Evolutionary conservation across 2,797 vertebrate species (phyloP), one percentile per base, ranked within the genome.

Genomic region (Hydrolagus colliei): DNA sequence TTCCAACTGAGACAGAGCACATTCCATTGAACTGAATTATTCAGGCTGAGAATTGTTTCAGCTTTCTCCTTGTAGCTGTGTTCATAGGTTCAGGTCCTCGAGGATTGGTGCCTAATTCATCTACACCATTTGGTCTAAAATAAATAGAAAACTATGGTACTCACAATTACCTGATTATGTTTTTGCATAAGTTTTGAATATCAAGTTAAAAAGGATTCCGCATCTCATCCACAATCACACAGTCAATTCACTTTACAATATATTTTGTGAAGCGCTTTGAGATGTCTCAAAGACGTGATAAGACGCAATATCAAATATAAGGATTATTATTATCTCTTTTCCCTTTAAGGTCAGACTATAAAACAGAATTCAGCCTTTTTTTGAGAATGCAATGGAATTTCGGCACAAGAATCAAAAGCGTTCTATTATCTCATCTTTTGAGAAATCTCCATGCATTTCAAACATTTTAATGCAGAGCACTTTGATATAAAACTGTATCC

Each of bases 11-110:
- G 78, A 16, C 79, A n/a, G 22, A 35, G 89, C 86, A 87, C 63
- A 71, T 89, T 87, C 89, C 88, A 92, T 91, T 89, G 87, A 90
- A 73, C 88, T 92, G 91, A 92, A 92, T 93, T 92, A 93, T 92
- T 92, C 91, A 94, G 87, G 77, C 5, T 82, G 68, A 80, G 86
- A 87, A 87, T 89, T 35, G 65, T 86, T 88, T 68, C 79, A 41
- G 79, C 63, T 35, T 89, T 88, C 89, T 89, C 86, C 88, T 91
- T 85, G 75, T 79, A 86, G 87, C 88, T 89, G 86, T 86, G 89
- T 35, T 86, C 86, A 73, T 87, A 89, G 88, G 0, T 71, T 68
- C 65, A 71, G 65, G 65, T 71, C 0, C 87, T 90, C 87, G 86
- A 88, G 89, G 88, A 85, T 71, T 75, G 14, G 73, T 86, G 86